These are phyloP conservation scores for Equus quagga DNA, from an alignment of 2,113 vertebrate genomes.

Conservation along the genomic window DNA sequence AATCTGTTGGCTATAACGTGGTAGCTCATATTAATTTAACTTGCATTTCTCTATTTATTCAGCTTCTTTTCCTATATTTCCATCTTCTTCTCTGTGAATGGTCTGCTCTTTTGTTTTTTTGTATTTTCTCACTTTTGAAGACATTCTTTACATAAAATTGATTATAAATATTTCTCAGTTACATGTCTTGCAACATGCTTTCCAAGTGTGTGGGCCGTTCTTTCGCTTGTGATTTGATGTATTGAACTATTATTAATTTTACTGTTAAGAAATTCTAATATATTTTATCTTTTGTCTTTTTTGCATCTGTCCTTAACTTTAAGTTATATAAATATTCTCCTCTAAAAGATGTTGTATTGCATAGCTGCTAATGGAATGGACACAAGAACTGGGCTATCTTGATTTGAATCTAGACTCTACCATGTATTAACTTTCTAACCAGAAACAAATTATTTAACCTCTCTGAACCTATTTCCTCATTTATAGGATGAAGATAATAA, in stretches of 20 bases:
- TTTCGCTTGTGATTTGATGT: neutral
- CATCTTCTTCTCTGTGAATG: neutral
- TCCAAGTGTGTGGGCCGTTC: neutral
- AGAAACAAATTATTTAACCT: neutral
- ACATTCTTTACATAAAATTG: neutral
- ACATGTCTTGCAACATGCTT: neutral
- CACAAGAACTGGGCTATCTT: no score
- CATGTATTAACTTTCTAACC: neutral
- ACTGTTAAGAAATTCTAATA: neutral
- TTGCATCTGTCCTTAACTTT: neutral
- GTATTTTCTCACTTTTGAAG: neutral
- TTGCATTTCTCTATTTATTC: neutral
- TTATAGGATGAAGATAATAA: neutral
- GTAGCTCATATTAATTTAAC: neutral
- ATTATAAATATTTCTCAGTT: neutral
- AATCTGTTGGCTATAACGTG: neutral
- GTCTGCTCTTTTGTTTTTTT: neutral
- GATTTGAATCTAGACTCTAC: neutral
- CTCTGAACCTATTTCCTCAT: neutral
- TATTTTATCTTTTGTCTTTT: neutral
- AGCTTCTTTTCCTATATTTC: neutral
- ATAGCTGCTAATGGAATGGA: neutral
- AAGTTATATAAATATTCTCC: neutral
- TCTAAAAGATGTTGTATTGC: neutral
- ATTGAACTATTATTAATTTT: neutral